Evolutionary conservation across 2,888 invertebrate genomes (phyloP).

Genomic region (Aphidoletes aphidimyza): DNA sequence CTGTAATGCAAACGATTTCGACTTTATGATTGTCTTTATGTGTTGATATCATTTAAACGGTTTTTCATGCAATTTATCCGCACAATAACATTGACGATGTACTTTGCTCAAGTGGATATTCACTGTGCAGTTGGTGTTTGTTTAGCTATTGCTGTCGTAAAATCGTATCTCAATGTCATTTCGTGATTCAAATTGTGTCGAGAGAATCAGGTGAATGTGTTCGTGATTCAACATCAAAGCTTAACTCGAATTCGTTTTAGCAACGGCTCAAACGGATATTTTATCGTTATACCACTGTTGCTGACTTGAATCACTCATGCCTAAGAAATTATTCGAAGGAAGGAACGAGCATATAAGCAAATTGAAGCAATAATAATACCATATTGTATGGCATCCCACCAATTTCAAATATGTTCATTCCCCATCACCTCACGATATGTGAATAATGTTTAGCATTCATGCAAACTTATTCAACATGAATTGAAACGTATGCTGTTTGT

Average conservation of each 20-base stretch:
- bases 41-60: not conserved
- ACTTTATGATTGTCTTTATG: not conserved
- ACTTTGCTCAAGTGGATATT: too few species aligned
- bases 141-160: not conserved
- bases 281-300: not conserved
- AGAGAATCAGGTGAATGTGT: not conserved
- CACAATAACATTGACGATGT: too few species aligned
- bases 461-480: too few species aligned
- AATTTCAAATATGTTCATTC: not conserved
- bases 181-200: not conserved
- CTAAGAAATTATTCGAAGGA: not conserved
- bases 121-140: not conserved
- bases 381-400: not conserved
- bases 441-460: not conserved
- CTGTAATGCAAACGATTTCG: too few species aligned
- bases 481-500: not conserved
- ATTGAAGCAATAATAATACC: not conserved
- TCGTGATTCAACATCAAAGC: not conserved
- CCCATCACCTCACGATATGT: not conserved
- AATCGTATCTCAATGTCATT: not conserved
- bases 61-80: too few species aligned
- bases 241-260: constrained; percentile 2
- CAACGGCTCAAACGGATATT: not conserved
- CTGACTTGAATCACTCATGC: not conserved
- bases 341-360: not conserved